Evolutionary conservation across 2,797 vertebrate genomes (phyloP).

Genomic region (Sphenodon punctatus): DNA sequence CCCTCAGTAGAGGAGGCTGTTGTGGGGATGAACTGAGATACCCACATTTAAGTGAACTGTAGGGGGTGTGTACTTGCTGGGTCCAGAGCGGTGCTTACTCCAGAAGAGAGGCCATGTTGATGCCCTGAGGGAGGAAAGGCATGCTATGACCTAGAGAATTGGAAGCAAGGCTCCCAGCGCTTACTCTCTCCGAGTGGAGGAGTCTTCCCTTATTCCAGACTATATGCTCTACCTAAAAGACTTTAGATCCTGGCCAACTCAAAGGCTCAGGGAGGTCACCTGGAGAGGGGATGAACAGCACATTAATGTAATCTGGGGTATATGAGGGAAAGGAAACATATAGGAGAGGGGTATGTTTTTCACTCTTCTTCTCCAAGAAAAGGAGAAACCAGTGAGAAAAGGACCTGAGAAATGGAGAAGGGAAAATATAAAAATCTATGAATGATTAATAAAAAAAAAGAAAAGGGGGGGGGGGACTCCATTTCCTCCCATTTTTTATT

Average conservation of each 20-base stretch:
- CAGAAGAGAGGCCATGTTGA: background rate
- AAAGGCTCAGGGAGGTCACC: background rate
- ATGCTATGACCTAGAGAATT: background rate
- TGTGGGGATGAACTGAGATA: background rate
- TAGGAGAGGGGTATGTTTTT: accelerated
- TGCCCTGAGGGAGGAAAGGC: background rate
- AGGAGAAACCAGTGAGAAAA: background rate
- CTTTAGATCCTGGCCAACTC: background rate
- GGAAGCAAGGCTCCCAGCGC: background rate
- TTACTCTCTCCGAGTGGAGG: background rate
- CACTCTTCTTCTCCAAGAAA: accelerated
- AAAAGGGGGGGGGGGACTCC: background rate
- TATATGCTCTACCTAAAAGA: background rate
- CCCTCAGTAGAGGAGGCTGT: background rate
- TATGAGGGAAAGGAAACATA: accelerated
- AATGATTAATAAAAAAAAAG: too few relatives aligned
- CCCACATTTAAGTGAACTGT: conserved; percentile 11
- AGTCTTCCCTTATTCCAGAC: background rate
- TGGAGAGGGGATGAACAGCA: background rate
- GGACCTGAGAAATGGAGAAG: background rate
- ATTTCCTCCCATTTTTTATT: conserved; percentile 11
- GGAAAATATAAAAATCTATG: background rate
- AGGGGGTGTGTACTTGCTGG: background rate
- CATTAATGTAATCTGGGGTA: background rate
- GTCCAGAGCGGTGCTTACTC: background rate